Percentiles rank a stretch among this genome's conserved stretches.
phyloP scores from a whole-genome alignment of 2,113 vertebrate species.

The Colaptes auratus region DNA sequence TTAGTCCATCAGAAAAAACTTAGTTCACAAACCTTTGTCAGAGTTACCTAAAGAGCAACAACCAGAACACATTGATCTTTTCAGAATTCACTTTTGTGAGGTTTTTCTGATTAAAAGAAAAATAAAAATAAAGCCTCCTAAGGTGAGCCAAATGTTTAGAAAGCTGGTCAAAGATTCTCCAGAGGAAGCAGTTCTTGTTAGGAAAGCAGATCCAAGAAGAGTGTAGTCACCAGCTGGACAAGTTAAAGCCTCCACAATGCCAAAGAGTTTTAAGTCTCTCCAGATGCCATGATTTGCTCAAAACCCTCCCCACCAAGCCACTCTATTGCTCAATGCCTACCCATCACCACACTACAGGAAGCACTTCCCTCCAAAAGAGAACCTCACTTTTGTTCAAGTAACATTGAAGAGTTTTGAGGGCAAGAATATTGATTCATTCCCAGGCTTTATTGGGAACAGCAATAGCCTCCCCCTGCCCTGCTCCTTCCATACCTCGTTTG shows the following conservation, averaged over 20 bases:
- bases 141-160: not conserved
- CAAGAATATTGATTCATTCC: not conserved
- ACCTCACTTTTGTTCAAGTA: not conserved
- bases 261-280: not conserved
- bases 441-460: not conserved
- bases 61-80: not conserved
- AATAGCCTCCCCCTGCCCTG: not conserved
- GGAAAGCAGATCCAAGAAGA: not conserved
- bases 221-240: not conserved
- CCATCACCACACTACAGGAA: not conserved
- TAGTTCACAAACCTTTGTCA: not conserved
- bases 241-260: not conserved
- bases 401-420: not conserved
- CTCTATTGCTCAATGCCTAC: not conserved
- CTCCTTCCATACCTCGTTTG: not conserved
- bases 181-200: not conserved
- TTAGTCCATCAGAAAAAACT: not conserved
- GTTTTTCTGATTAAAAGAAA: not conserved
- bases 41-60: not conserved
- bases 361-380: not conserved
- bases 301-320: not conserved
- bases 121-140: not conserved
- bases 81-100: not conserved
- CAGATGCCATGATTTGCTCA: not conserved
- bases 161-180: not conserved